Evolutionary conservation across 2,113 vertebrate genomes (phyloP).

Genomic region (Aramus guarauna): DNA sequence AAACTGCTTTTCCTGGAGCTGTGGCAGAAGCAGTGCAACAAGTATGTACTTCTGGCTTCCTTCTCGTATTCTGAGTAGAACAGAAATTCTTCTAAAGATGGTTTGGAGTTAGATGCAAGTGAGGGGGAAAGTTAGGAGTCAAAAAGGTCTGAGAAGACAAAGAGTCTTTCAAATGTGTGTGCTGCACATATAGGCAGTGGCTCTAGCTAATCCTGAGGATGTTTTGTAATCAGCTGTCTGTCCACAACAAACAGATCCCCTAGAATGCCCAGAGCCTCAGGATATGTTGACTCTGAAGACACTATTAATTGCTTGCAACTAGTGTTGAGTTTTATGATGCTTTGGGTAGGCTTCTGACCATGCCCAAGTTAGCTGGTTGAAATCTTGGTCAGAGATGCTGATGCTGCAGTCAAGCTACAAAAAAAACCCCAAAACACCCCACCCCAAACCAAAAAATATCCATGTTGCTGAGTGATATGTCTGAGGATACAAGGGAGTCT

Average conservation of each 20-base stretch:
- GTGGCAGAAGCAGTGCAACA: background rate
- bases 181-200: rapidly evolving
- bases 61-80: background rate
- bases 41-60: background rate
- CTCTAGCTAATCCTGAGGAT: background rate
- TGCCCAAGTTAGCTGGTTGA: background rate
- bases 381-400: background rate
- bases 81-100: background rate
- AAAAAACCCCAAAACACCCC: background rate
- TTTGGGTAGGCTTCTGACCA: background rate
- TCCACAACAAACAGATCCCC: background rate
- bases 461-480: background rate
- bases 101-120: background rate
- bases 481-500: background rate
- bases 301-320: background rate
- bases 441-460: too few relatives aligned
- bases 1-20: background rate
- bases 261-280: background rate
- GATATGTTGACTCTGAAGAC: background rate
- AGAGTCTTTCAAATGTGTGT: background rate
- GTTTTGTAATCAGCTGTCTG: background rate
- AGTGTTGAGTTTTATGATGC: background rate
- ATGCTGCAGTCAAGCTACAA: background rate
- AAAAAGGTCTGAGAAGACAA: background rate
- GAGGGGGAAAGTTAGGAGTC: background rate